These are phyloP conservation scores for Tricholaema leucomelas DNA, from an alignment of 2,113 vertebrate species.

Conservation along the genomic window DNA sequence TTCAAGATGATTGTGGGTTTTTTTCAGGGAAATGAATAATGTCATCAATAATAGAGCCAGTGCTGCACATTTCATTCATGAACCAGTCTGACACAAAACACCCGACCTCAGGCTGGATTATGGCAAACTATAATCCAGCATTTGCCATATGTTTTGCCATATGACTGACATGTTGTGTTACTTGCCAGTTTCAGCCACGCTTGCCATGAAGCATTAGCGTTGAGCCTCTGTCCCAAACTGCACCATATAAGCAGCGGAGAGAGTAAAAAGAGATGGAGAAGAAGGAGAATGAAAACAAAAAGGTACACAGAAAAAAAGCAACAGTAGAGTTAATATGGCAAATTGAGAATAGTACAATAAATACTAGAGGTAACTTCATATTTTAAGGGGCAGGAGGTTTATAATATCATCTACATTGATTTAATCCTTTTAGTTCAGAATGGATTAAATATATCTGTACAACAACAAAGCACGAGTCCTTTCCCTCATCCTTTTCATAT, in stretches of 20 bases:
- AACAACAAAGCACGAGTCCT: neutral
- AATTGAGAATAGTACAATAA: conserved; percentile 60
- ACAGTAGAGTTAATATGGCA: conserved; percentile 65
- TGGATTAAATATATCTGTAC: neutral
- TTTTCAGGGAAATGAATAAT: conserved; percentile 41
- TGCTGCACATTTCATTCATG: conserved; percentile 18
- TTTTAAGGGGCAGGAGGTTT: neutral
- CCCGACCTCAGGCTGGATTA: conserved; percentile 59
- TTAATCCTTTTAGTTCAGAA: conserved; percentile 12
- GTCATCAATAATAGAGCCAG: neutral
- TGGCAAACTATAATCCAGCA: conserved; percentile 75
- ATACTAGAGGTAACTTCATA: neutral
- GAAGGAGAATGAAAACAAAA: conserved; percentile 65
- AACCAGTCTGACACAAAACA: conserved; percentile 41
- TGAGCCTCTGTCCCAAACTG: conserved; percentile 75
- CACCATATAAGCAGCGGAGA: conserved; percentile 68
- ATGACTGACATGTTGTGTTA: conserved; percentile 76
- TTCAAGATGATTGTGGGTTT: neutral
- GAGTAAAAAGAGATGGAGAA: conserved; percentile 59
- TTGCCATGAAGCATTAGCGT: conserved; percentile 77
- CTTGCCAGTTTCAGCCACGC: conserved; percentile 84
- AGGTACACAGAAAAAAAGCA: conserved; percentile 59
- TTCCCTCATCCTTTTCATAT: neutral
- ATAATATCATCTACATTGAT: neutral
- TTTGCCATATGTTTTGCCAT: conserved; percentile 70